These are phyloP conservation scores for Subanguina moxae DNA, from an alignment of 1,140 invertebrate genomes.

Conservation along the genomic window DNA sequence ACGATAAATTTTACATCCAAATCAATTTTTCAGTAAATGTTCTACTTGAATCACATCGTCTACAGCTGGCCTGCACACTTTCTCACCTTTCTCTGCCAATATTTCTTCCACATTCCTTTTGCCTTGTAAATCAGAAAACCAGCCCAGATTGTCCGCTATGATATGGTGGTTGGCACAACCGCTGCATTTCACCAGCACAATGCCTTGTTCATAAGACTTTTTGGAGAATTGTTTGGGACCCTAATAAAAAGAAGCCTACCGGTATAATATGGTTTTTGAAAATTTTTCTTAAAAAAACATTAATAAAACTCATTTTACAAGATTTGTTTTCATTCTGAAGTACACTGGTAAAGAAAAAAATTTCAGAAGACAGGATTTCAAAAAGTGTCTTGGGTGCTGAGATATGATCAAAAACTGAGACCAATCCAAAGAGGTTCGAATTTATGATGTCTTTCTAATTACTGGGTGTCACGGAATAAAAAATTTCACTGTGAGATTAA, in stretches of 20 bases:
- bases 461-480: too few relatives aligned
- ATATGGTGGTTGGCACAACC: constrained; percentile 61
- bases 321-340: constrained; percentile 6
- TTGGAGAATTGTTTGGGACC: constrained; percentile 62
- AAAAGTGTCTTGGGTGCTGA: too few relatives aligned
- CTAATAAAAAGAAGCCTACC: constrained; percentile 42
- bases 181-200: constrained; percentile 62
- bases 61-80: constrained; percentile 36
- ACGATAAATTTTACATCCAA: too few relatives aligned
- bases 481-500: too few relatives aligned
- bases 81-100: constrained; percentile 61
- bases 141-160: constrained; percentile 64
- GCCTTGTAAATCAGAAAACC: constrained; percentile 62
- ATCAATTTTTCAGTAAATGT: too few relatives aligned
- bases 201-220: constrained; percentile 61
- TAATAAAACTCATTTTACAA: constrained; percentile 13
- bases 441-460: too few relatives aligned
- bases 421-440: too few relatives aligned
- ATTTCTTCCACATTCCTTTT: constrained; percentile 64
- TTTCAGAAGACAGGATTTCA: too few relatives aligned
- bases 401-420: too few relatives aligned
- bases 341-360: too few relatives aligned
- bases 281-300: background rate
- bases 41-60: background rate
- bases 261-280: background rate